Evolutionary conservation across 2,113 vertebrate genomes (phyloP), one percentile per base, ranked within the genome.

Genomic region (Pluvialis apricaria): DNA sequence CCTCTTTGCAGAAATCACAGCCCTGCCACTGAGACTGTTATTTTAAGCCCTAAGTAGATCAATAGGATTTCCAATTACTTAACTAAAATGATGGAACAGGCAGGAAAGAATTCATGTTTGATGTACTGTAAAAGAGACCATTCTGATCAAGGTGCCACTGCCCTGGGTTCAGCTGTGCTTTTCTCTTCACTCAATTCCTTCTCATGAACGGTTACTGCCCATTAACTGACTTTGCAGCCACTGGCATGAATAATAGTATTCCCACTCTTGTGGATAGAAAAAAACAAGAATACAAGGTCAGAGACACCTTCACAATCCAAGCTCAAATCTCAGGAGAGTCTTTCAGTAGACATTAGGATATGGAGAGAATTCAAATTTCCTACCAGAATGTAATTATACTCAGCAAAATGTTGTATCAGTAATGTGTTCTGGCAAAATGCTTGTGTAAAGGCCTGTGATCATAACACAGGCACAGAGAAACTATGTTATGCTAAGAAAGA

Each of bases 61-160:
- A 93, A 60, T 19, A 77, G 64, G 45, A 62, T 80, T 94, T 94
- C 88, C 87, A 93, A 94, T 89, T 93, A 93, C 83, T 96, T 82
- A 84, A 92, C 58, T 82, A 90, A 90, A 93, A 88, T 60, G 65
- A 93, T 38, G 47, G 79, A 86, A 80, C 57, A 78, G 68, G 36
- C 60, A 96, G 57, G 71, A 97, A 90, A 94, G 94, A 90, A 86
- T 82, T 89, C 44, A 77, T 61, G 69, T 92, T 83, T 92, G 78
- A 93, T 91, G 68, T 79, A 87, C 64, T 93, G 62, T 83, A 86
- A 80, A 96, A 94, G 61, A 86, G 31, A 86, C 42, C 42, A 69
- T 91, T 91, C 58, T 88, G 66, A 94, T 86, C 62, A 83, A 95
- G 47, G 68, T 84, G 70, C 82, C 61, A 82, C 66, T 84, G 31